Evolutionary conservation across 2,113 vertebrate species (phyloP).

Genomic region (Poeciliopsis occidentalis): DNA sequence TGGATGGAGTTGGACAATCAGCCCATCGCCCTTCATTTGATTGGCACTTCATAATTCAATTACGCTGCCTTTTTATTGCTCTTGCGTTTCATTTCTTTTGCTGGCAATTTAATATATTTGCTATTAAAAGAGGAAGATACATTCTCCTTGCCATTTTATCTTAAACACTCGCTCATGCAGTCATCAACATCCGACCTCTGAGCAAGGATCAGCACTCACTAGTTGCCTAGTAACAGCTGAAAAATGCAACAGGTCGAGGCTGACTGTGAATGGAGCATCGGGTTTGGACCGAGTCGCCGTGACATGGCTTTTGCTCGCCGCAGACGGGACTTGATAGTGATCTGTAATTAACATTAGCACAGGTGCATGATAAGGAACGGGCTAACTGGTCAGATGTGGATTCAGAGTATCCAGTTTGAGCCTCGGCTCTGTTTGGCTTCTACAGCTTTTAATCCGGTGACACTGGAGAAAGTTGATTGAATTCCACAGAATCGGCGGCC

Average conservation of each 20-base stretch:
- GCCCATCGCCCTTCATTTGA: no score
- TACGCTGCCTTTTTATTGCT: no score
- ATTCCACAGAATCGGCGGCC: slow-evolving; percentile 50
- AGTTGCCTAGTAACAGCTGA: slow-evolving; percentile 61
- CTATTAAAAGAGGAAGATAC: no score
- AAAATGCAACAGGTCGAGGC: slow-evolving; percentile 53
- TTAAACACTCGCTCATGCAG: background rate
- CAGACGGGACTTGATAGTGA: background rate
- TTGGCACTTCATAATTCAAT: no score
- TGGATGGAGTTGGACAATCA: no score
- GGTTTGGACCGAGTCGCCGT: background rate
- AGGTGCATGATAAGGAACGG: slow-evolving; percentile 2
- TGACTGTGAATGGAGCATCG: slow-evolving; percentile 3
- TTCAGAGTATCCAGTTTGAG: background rate
- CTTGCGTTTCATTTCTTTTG: no score
- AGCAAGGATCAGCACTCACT: slow-evolving; percentile 5
- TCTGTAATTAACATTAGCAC: slow-evolving; percentile 6
- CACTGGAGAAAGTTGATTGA: slow-evolving; percentile 50
- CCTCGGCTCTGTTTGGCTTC: background rate
- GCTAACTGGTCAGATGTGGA: background rate
- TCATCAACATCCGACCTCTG: slow-evolving; percentile 19
- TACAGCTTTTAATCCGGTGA: slow-evolving; percentile 11
- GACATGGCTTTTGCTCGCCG: background rate
- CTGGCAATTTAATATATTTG: no score
- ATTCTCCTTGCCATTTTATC: no score